Evolutionary conservation across 2,888 invertebrate species (phyloP).

Genomic region (Dorcus parallelipipedus): DNA sequence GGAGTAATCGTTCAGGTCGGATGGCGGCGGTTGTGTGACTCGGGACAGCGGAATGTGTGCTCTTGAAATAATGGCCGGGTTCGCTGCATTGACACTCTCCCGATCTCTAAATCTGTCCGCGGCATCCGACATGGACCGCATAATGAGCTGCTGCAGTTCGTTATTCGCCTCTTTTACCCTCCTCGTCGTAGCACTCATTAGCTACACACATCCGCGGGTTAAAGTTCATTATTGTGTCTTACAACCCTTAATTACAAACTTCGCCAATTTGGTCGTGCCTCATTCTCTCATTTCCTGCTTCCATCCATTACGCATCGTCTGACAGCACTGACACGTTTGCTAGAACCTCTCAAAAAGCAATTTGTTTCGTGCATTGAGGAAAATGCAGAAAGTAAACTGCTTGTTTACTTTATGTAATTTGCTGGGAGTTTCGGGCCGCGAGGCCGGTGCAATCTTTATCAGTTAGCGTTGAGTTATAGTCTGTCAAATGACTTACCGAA

Average conservation of each 20-base stretch:
- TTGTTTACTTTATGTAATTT: constrained; percentile 26
- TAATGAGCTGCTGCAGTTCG: constrained; percentile 35
- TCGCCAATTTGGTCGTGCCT: constrained; percentile 27
- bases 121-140: constrained; percentile 35
- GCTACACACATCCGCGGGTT: constrained; percentile 23
- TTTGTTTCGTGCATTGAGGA: constrained; percentile 25
- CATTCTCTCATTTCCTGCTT: constrained; percentile 27
- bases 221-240: constrained; percentile 29
- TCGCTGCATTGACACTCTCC: constrained; percentile 28
- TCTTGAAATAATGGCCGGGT: constrained; percentile 30
- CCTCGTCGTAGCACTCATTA: constrained; percentile 26
- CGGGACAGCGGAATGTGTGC: constrained; percentile 28
- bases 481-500: constrained; percentile 46
- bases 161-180: constrained; percentile 4
- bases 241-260: constrained; percentile 28
- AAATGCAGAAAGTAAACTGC: constrained; percentile 25
- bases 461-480: constrained; percentile 45
- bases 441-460: constrained; percentile 36
- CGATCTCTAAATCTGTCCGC: constrained; percentile 42
- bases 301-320: constrained; percentile 30
- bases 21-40: constrained; percentile 16
- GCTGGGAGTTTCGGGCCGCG: constrained; percentile 20
- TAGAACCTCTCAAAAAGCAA: constrained; percentile 29
- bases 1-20: constrained; percentile 26
- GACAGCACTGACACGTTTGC: constrained; percentile 27